Conservation (phyloP, 2,113 vertebrate genomes). For the Microcebus griseorufus region DNA sequence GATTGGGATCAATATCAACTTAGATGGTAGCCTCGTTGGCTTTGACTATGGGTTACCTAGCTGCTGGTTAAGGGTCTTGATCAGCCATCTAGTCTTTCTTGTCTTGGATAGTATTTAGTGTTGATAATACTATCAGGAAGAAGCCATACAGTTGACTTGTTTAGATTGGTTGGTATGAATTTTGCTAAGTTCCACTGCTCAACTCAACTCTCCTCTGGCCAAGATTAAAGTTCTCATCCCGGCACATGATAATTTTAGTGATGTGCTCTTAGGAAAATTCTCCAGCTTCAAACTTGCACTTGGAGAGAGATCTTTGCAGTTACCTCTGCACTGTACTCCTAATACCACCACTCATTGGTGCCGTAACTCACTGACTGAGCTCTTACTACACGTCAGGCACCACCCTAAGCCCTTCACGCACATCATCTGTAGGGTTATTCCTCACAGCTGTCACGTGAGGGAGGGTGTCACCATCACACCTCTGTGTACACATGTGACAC, state of each 20-base stretch:
- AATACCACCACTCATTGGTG: too few relatives aligned
- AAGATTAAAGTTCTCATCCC: neutral
- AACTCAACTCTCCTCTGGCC: neutral
- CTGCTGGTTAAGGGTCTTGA: neutral
- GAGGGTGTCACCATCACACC: neutral
- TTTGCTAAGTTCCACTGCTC: neutral
- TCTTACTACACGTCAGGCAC: neutral
- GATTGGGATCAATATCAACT: neutral
- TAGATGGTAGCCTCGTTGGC: neutral
- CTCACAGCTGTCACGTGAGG: neutral
- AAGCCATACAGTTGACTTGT: neutral
- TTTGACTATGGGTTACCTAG: neutral
- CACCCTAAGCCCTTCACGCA: neutral
- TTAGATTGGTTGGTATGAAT: neutral
- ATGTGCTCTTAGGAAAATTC: neutral
- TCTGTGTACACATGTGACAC: neutral
- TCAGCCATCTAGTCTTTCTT: neutral
- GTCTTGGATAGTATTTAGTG: neutral
- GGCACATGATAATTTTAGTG: neutral
- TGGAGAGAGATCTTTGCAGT: neutral
- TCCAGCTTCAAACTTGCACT: neutral
- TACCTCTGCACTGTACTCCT: accelerated
- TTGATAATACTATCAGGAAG: neutral
- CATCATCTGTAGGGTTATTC: neutral
- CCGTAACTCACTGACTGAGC: neutral